Base-by-base conservation (phyloP, 2,797 vertebrate species). In the Borostomias antarcticus region DNA sequence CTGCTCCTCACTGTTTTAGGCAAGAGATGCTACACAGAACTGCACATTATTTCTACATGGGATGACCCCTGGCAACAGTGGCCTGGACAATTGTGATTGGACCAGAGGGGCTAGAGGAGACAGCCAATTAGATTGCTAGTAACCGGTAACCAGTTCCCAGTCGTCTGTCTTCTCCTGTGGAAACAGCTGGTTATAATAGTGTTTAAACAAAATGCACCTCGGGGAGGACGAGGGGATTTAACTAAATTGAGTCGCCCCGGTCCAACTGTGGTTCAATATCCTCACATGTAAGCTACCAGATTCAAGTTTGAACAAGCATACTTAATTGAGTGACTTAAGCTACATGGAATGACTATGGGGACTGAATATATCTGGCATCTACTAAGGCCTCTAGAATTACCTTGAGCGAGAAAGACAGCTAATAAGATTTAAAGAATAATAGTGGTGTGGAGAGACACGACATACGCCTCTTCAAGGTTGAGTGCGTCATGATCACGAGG, bases 1-100 rank as follows among this genome's bases (percentile, higher is more conserved):
- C 82, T 81, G 83, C 80, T 79, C 88, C 78, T 77, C 78, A 67
- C 70, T 59, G 68, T 83, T 76, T 86, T 73, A 72, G 56, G 76
- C 84, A 78, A 84, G 78, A 86, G 60, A 84, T 73, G 77, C 72
- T 77, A 70, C 62, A 80, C 53, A 84, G 64, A 11, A n/a, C n/a
- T 59, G 48, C 62, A 74, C 4, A 17, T 85, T 80, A 84, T 81
- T 81, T 74, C 57, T 73, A 73, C 58, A 65, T 66, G 65, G 63
- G 52, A 65, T 61, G 72, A 59, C 17, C 51, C 37, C 61, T 21
- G 64, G 70, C 64, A 73, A 74, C 69, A 65, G 66, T 37, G 76
- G 57, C 65, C 19, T 33, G 56, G 45, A 64, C 66, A 66, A 47
- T 66, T 68, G 51, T 72, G 25, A 68, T 71, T 68, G 72, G 4